Evolutionary conservation across 2,797 vertebrate genomes (phyloP).

Genomic region (Mormyrops attenuatus): DNA sequence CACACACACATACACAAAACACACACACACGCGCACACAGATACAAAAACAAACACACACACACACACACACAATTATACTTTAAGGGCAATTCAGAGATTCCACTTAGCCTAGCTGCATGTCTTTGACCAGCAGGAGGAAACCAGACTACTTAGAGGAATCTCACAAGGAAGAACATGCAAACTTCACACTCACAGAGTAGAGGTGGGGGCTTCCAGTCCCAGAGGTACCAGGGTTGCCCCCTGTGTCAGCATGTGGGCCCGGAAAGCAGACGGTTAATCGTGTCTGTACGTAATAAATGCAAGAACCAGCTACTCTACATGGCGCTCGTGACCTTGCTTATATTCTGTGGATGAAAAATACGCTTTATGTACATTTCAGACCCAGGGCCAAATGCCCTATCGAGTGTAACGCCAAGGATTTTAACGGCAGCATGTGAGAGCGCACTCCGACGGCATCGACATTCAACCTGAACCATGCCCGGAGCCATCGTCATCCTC

Average conservation of each 20-base stretch:
- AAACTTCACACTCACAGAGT: background rate
- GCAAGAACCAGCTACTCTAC: background rate
- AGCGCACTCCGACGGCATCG: background rate
- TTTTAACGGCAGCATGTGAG: background rate
- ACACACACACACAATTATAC: too few relatives aligned
- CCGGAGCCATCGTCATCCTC: background rate
- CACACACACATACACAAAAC: too few relatives aligned
- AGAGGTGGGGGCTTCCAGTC: background rate
- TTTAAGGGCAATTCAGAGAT: background rate
- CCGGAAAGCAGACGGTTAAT: background rate
- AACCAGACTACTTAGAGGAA: background rate
- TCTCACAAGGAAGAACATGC: background rate
- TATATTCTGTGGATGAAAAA: background rate
- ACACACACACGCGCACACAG: too few relatives aligned
- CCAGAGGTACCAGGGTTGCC: background rate
- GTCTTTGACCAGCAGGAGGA: background rate
- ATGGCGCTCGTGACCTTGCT: background rate
- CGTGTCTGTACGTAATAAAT: background rate
- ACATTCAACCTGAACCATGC: background rate
- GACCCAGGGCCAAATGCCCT: background rate
- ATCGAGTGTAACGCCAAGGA: background rate
- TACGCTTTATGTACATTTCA: background rate
- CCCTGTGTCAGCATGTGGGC: background rate
- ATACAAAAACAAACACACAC: background rate
- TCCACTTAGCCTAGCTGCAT: background rate